A percentile compares a stretch with the other conserved stretches of the same genome.
Conservation (phyloP, 2,113 vertebrate species). For the Phyllopteryx taeniolatus region DNA sequence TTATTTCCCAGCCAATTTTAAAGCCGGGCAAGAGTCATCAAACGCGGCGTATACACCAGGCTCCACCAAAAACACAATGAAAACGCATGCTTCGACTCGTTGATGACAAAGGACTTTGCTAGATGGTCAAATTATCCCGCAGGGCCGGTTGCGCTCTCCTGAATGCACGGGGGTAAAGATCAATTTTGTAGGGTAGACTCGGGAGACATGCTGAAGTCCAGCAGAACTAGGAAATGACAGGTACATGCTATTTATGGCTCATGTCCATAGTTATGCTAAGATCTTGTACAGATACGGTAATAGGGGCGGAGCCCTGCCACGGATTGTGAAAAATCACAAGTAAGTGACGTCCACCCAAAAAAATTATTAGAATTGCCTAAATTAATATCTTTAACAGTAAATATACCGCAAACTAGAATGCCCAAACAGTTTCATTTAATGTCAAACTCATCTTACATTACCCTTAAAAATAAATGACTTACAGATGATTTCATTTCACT, state of each 20-base stretch:
- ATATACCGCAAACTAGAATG: background rate
- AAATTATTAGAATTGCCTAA: background rate
- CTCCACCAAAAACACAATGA: background rate
- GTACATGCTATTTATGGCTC: background rate
- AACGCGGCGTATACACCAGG: constrained; percentile 18
- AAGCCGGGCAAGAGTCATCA: constrained; percentile 60
- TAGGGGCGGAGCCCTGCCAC: background rate
- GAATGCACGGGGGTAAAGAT: background rate
- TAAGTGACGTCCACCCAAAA: background rate
- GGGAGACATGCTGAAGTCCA: background rate
- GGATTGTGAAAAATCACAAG: background rate
- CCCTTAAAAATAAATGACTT: too few relatives aligned
- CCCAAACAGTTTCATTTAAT: too few relatives aligned
- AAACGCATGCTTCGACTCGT: constrained; percentile 7
- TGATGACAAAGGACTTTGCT: constrained; percentile 8
- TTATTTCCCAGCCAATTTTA: constrained; percentile 62
- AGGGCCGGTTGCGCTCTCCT: background rate
- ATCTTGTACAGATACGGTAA: background rate
- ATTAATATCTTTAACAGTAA: background rate
- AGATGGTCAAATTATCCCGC: constrained; percentile 3
- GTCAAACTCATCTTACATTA: too few relatives aligned
- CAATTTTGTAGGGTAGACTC: background rate
- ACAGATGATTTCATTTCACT: background rate
- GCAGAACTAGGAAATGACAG: background rate
- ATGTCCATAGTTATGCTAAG: background rate